Base-by-base conservation (phyloP, 2,888 invertebrate genomes). In the Dioctria linearis region DNA sequence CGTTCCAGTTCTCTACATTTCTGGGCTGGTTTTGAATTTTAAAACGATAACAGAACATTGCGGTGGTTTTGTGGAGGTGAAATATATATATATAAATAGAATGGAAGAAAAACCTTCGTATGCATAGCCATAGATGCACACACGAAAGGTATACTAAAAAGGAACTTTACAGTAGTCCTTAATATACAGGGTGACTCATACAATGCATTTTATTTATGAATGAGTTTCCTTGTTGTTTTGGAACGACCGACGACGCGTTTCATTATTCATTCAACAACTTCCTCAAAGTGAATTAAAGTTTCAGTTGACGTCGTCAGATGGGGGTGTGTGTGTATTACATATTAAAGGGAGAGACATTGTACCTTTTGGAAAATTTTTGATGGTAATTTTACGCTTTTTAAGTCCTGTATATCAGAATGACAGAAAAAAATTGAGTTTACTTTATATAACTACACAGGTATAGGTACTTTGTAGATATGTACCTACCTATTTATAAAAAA, bases 1-100 rank as follows among this genome's bases (percentile, higher is more conserved):
- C 57, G 73, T 73, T 42, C 73, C 57, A 73, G 73, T 73, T 73
- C 57, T 73, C 73, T n/a, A 73, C 42, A 73, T 73, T 73, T 67
- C 40, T 51, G 25, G 4, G 25, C 25, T 61, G 25, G 61, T 5
- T 51, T 25, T 51, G 37, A 54, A 13, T 39, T 51, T 51, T 43
- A 25, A 57, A 73, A 59, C 25, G 57, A 11, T 51, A 40, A 42
- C 8, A 66, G 9, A n/a, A 57, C 13, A 54, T 39, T 39, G 73
- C 13, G 25, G 37, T 42, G 11, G 42, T 25, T 67, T 11, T 11
- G 51, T 51, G 51, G 6, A 11, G 51, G 11, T 6, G 51, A 51
- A 2, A 51, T 51, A 6, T 2, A 51, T 2, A 51, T 9, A 6
- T 9, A 51, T 6, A 11, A 9, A 51, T 9, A 51, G 61, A 61